Evolutionary conservation across 1,140 invertebrate genomes (phyloP), one percentile per base, ranked within the genome.

Genomic region (Drosophila repleta): DNA sequence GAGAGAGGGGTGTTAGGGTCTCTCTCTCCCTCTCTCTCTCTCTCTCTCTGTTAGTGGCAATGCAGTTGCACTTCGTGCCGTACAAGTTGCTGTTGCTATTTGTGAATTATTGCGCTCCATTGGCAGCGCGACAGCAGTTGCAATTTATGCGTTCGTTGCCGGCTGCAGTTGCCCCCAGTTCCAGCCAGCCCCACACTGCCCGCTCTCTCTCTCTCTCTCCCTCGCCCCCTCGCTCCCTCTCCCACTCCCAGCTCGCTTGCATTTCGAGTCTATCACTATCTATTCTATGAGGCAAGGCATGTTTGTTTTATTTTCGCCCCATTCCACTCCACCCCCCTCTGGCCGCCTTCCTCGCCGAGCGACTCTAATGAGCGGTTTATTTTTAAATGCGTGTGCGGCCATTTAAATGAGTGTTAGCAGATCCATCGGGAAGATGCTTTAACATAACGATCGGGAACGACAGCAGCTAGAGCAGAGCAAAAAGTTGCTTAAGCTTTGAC

Each of bases 101-200:
- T 79, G 78, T 76, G 79, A 76, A 76, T 79, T 88, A 76, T 76
- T 79, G 72, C 68, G 79, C 79, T 88, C 68, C 83, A 87, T 76
- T 79, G 75, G 75, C 75, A 72, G 65, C 67, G 75, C 82, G 63
- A 83, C 65, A 79, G 72, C 71, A 58, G 64, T 76, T 68, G 72
- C 82, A 87, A 88, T 76, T 78, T 82, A 87, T 87, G 71, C 74
- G 82, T 85, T 80, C 77, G 77, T 78, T 85, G 77, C 72, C 77
- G 70, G 70, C 52, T 57, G 60, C 55, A 61, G 48, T 48, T 70
- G 39, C n/a, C 32, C 21, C 20, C 45, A n/a, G n/a, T 8, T 10
- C 20, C 24, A 17, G 13, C 18, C 32, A n/a, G n/a, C n/a, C n/a
- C n/a, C n/a, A n/a, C n/a, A n/a, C n/a, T n/a, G n/a, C n/a, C n/a